Base-by-base conservation (phyloP, 2,113 vertebrate species). In the Corvus cornix region DNA sequence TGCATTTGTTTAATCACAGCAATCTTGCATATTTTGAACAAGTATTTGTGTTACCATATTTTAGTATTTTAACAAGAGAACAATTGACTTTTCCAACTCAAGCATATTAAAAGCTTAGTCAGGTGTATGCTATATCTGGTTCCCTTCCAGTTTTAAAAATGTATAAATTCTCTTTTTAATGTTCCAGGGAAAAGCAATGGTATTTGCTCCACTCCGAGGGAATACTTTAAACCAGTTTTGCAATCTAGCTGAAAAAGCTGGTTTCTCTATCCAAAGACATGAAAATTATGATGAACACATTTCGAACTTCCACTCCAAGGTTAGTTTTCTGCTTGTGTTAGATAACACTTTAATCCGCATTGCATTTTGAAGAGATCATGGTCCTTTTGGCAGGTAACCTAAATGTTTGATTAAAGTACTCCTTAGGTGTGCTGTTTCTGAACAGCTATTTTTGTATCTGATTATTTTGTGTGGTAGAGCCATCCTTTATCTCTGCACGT, bases 281-380 rank as follows among this genome's bases (percentile, higher is more conserved):
- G 98, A 99, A 98, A 98, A 99, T 98, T 99, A 99, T 83, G 99
- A 99, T 92, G 98, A 99, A 96, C 98, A 98, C 97, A 98, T 99
- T 98, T 99, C 98, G 98, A 98, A 99, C 97, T 98, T 99, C 97
- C 99, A 99, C 97, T 98, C 98, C 91, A 99, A 99, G 99, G 99
- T 99, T 98, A 98, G 98, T 98, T 97, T 98, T 97, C 98, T 98
- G 97, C 97, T 97, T 95, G 93, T 96, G 97, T 97, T 97, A 98
- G 98, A 98, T 98, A 98, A 98, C 97, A 97, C 98, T 98, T 97
- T 98, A 98, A 98, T 98, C 98, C 97, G 87, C 97, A 94, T 97
- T 98, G 97, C 98, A 98, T 98, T 98, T 98, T 98, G 98, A 98
- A 98, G 97, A 98, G 98, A 98, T 98, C 98, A 97, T 98, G 97